Percentiles rank a stretch among this genome's conserved stretches.
Conservation (phyloP, 1,140 invertebrate species). For the Zophobas morio region DNA sequence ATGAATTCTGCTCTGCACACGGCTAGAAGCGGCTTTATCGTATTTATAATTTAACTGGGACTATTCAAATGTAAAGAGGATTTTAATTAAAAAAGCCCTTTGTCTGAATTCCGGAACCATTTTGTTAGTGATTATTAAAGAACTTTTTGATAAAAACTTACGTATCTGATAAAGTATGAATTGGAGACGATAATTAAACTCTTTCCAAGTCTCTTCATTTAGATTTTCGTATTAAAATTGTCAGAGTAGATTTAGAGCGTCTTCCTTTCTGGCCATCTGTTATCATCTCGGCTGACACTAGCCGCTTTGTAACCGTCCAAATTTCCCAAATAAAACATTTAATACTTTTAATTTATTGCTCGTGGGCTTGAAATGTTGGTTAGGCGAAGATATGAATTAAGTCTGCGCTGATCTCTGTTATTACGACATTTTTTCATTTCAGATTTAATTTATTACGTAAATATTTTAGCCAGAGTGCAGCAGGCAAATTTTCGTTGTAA, state of each 20-base stretch:
- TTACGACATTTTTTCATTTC: slow-evolving; percentile 8
- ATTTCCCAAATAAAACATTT: slow-evolving; percentile 17
- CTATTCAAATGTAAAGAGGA: background rate
- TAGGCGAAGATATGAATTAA: slow-evolving; percentile 3
- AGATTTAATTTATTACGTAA: slow-evolving; percentile 16
- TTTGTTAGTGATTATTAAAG: background rate
- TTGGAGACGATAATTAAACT: slow-evolving; percentile 22
- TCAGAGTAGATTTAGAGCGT: slow-evolving; percentile 42
- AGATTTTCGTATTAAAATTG: slow-evolving; percentile 40
- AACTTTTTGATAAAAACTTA: slow-evolving; percentile 1
- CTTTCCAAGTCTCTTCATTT: slow-evolving; percentile 32
- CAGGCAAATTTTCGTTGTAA: too few species aligned
- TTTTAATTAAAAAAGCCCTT: slow-evolving; percentile 3
- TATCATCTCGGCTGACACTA: slow-evolving; percentile 21
- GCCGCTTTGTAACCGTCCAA: slow-evolving; percentile 20
- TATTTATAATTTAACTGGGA: slow-evolving; percentile 3
- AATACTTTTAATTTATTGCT: slow-evolving; percentile 22
- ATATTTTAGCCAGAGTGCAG: background rate
- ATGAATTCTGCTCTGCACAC: slow-evolving; percentile 1
- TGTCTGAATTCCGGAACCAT: background rate
- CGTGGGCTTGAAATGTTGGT: background rate
- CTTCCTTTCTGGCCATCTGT: slow-evolving; percentile 52
- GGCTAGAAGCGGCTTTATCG: slow-evolving; percentile 7
- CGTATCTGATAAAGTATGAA: slow-evolving; percentile 11
- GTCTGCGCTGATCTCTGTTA: slow-evolving; percentile 2